These are phyloP conservation scores for Neolamprologus variostigma DNA, from an alignment of 2,113 vertebrate genomes.

Conservation along the genomic window DNA sequence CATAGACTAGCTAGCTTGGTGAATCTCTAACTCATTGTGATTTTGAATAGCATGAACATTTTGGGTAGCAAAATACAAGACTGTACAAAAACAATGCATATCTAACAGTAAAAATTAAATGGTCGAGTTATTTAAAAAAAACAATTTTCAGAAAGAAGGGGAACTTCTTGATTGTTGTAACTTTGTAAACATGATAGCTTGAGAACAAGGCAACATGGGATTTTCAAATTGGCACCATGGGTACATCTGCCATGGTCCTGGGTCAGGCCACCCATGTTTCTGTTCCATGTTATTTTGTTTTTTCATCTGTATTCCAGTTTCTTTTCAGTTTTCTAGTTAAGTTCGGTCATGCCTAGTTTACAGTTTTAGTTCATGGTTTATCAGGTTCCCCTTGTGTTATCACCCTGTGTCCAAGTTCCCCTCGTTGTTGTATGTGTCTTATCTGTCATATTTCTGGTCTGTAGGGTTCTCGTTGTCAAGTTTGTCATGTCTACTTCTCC, in stretches of 20 bases:
- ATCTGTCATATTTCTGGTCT: neutral
- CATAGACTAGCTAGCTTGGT: neutral
- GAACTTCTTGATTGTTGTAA: rapidly evolving
- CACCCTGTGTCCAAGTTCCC: neutral
- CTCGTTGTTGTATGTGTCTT: neutral
- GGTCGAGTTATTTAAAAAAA: neutral
- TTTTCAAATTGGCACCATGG: neutral
- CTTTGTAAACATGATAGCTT: neutral
- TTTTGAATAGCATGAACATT: neutral
- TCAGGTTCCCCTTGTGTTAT: neutral
- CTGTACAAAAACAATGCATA: neutral
- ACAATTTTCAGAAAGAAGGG: neutral
- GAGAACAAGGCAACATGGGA: neutral
- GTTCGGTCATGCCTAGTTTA: neutral
- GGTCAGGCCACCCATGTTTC: neutral
- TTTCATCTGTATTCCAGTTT: neutral
- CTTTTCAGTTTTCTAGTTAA: neutral
- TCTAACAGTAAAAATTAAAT: neutral
- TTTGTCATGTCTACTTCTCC: neutral
- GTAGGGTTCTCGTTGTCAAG: neutral
- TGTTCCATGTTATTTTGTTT: neutral
- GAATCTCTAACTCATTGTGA: neutral
- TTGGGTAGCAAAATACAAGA: neutral
- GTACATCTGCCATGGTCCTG: neutral
- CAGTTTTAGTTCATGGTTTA: neutral